A percentile compares a stretch with the other conserved stretches of the same genome.
phyloP scores from a whole-genome alignment of 2,797 vertebrate genomes.

The Danio kyathit region DNA sequence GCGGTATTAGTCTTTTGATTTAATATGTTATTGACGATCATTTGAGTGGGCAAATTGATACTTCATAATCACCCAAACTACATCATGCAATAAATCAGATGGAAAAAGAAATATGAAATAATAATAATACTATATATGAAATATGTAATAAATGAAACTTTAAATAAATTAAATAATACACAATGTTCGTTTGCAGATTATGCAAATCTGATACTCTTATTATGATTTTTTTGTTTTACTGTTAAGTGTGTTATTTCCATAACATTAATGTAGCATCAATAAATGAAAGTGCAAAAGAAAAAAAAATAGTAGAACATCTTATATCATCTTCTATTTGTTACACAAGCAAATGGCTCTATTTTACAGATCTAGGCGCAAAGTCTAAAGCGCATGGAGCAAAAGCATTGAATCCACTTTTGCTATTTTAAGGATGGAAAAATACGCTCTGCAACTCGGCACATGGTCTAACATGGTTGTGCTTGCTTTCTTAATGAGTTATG shows the following conservation, averaged over 20 bases:
- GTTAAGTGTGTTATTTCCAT: background rate
- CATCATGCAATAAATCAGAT: background rate
- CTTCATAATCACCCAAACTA: conserved; percentile 5
- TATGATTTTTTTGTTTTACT: background rate
- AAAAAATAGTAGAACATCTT: background rate
- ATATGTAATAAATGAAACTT: background rate
- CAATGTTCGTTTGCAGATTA: too few species aligned
- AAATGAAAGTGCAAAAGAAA: background rate
- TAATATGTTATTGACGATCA: conserved; percentile 35
- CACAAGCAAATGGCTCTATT: background rate
- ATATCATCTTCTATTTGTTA: background rate
- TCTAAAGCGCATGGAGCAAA: too few species aligned
- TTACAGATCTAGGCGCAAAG: too few species aligned
- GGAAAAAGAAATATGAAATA: background rate
- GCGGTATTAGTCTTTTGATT: conserved; percentile 41
- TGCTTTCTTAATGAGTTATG: too few species aligned
- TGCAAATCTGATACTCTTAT: background rate
- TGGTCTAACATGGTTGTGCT: too few species aligned
- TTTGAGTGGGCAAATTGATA: conserved; percentile 11
- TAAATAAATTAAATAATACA: background rate
- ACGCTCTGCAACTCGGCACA: too few species aligned
- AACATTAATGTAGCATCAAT: background rate
- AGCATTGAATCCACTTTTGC: too few species aligned
- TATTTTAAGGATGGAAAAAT: too few species aligned
- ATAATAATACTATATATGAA: background rate